A percentile compares a stretch with the other conserved stretches of the same genome.
These are phyloP conservation scores for Drosophila setifemur DNA, from an alignment of 1,140 invertebrate species.

Conservation along the genomic window DNA sequence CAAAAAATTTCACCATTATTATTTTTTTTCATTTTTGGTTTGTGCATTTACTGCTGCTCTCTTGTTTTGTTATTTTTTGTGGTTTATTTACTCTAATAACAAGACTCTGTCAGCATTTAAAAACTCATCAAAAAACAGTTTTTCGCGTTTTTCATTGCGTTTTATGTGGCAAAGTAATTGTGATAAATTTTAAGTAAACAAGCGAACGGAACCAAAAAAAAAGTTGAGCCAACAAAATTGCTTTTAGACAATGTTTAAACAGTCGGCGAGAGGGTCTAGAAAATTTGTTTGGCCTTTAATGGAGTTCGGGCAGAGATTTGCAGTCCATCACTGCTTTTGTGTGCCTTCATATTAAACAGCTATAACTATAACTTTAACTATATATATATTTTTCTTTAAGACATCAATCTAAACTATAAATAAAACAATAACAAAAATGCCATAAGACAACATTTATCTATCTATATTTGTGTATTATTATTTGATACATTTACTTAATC, in stretches of 20 bases:
- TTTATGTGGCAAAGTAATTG: slow-evolving; percentile 64
- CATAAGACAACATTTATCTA: too few relatives aligned
- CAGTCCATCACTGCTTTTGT: too few relatives aligned
- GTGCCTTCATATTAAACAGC: too few relatives aligned
- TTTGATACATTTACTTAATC: too few relatives aligned
- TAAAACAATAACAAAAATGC: too few relatives aligned
- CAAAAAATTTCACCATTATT: slow-evolving; percentile 46
- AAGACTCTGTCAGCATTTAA: slow-evolving; percentile 61
- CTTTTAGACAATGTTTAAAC: slow-evolving; percentile 40
- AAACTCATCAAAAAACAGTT: slow-evolving; percentile 56
- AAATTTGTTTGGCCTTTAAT: slow-evolving; percentile 36
- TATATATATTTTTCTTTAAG: too few relatives aligned
- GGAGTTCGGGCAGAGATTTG: too few relatives aligned
- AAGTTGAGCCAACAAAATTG: slow-evolving; percentile 35
- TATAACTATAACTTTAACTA: too few relatives aligned
- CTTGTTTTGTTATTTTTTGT: slow-evolving; percentile 42
- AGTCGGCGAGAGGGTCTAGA: slow-evolving; percentile 16
- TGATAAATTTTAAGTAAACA: slow-evolving; percentile 59
- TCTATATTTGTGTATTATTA: too few relatives aligned
- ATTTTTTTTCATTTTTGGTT: slow-evolving; percentile 25
- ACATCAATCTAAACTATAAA: too few relatives aligned
- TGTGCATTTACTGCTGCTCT: slow-evolving; percentile 40
- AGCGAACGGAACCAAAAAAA: slow-evolving; percentile 22
- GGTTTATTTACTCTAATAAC: slow-evolving; percentile 54
- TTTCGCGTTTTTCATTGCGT: slow-evolving; percentile 26